Evolutionary conservation across 2,113 vertebrate species (phyloP).

Genomic region (Plectropomus leopardus): DNA sequence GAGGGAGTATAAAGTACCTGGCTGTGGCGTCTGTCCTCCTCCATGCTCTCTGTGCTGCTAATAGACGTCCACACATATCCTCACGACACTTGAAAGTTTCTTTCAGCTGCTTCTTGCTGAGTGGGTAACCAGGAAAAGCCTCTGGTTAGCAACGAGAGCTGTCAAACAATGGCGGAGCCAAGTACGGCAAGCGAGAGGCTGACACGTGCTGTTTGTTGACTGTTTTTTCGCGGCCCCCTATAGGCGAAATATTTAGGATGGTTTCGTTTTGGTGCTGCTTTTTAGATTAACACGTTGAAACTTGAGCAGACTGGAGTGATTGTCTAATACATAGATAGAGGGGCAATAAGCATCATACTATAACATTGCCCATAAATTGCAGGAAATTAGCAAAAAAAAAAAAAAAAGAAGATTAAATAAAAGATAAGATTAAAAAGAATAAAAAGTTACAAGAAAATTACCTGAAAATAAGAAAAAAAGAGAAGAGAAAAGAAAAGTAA

Average conservation of each 20-base stretch:
- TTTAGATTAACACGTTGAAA: too few relatives aligned
- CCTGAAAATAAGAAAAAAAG: too few relatives aligned
- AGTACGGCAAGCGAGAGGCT: conserved; percentile 76
- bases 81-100: neutral
- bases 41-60: neutral
- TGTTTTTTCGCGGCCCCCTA: conserved; percentile 18
- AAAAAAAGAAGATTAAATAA: too few relatives aligned
- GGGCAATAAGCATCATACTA: too few relatives aligned
- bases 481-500: too few relatives aligned
- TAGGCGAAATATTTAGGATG: neutral
- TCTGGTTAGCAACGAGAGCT: conserved; percentile 57
- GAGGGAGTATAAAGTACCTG: conserved; percentile 30
- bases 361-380: too few relatives aligned
- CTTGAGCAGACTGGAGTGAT: too few relatives aligned
- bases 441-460: too few relatives aligned
- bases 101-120: neutral
- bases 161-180: conserved; percentile 68
- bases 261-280: conserved; percentile 10
- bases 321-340: too few relatives aligned
- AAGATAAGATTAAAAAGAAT: too few relatives aligned
- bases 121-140: conserved; percentile 49
- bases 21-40: neutral
- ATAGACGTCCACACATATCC: neutral
- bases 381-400: too few relatives aligned
- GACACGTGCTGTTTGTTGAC: conserved; percentile 74